Evolutionary conservation across 2,888 invertebrate genomes (phyloP), one percentile per base, ranked within the genome.

Genomic region (Agrilus biguttatus): DNA sequence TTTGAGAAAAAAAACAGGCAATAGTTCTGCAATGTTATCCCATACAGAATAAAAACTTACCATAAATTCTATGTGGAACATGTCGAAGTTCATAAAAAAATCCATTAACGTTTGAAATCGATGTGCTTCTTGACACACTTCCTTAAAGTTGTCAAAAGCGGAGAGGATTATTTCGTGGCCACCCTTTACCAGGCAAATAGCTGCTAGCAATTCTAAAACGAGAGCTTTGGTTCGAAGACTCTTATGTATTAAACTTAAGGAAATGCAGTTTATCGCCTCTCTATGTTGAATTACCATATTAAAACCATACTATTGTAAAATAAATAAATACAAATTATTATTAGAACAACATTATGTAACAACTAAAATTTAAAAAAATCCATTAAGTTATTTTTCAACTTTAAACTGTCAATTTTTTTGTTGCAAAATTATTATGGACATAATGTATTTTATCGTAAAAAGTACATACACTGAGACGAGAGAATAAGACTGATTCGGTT

Each of bases 31-130:
- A n/a, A n/a, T n/a, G n/a, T n/a, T n/a, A n/a, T n/a, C n/a, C n/a
- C n/a, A 34, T n/a, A 13, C 6, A 34, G 6, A 37, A 14, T 2
- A 2, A 23, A 13, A 5, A 39, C 74, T 75, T 60, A 86, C 93
- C 95, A 97, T 95, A 70, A 96, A 93, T 67, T 97, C 97, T 56
- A 97, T 92, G 67, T 97, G 92, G 66, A 98, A 97, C 55, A 83
- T 83, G 59, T 95, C 92, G 63, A 89, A 92, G 62, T 95, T 89
- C 65, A 89, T 86, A 62, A 98, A 97, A 70, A 91, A 95, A 57
- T 90, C 86, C 89, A 98, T 95, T 35, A 98, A 76, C 0, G 96
- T 97, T 68, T 96, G 90, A 69, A 98, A 98, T 61, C 98, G 73
- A 52, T 74, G 74, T 54, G 79, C 76, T 61, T 98, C 97, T 50